Conservation (phyloP, 2,797 vertebrate species). For the Silurus lanzhouensis region DNA sequence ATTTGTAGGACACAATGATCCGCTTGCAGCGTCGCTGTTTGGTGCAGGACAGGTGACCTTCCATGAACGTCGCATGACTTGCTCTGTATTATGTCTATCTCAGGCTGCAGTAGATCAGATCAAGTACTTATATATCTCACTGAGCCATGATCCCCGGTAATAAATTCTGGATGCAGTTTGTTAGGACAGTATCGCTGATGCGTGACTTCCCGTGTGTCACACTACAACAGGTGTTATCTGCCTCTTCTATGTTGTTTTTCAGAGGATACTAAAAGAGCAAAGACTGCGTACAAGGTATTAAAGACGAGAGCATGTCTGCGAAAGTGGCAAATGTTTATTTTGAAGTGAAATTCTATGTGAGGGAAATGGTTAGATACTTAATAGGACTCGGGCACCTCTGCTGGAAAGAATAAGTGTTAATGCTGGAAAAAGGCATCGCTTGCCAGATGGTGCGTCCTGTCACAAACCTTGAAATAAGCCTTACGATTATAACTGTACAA, state of each 20-base stretch:
- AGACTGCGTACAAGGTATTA: background rate
- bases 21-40: background rate
- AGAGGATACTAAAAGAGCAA: background rate
- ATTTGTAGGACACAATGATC: background rate
- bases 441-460: slow-evolving; percentile 46
- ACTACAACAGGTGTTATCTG: background rate
- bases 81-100: background rate
- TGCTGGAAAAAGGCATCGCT: slow-evolving; percentile 29
- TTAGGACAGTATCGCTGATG: background rate
- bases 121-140: background rate
- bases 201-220: background rate
- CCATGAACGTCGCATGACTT: background rate
- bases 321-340: slow-evolving; percentile 9
- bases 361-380: slow-evolving; percentile 5
- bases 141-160: background rate
- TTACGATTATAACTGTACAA: slow-evolving; percentile 35
- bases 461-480: slow-evolving; percentile 44
- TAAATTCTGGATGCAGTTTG: background rate
- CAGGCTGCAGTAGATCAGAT: background rate
- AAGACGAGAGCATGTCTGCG: background rate
- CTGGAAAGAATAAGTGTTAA: slow-evolving; percentile 36
- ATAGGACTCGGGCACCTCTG: slow-evolving; percentile 8
- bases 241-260: background rate
- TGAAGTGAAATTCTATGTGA: slow-evolving; percentile 21
- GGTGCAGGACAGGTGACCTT: background rate